Evolutionary conservation across 1,140 invertebrate genomes (phyloP).

Genomic region (Drosophila cardini): DNA sequence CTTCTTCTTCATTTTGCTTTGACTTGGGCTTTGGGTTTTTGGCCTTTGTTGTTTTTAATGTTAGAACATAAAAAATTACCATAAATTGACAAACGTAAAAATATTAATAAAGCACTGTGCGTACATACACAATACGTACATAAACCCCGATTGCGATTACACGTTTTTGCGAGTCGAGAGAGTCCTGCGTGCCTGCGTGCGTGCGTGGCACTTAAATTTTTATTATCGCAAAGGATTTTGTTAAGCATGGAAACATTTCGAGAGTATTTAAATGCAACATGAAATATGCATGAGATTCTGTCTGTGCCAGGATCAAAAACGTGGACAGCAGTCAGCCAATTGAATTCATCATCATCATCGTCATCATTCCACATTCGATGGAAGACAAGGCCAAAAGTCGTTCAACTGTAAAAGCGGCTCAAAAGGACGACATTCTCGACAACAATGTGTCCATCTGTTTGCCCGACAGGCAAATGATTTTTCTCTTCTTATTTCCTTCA

Average conservation of each 20-base stretch:
- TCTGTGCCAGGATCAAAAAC: slow-evolving; percentile 56
- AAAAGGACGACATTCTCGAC: slow-evolving; percentile 35
- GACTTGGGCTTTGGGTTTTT: not conserved
- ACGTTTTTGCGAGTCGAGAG: too few relatives aligned
- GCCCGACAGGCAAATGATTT: slow-evolving; percentile 15
- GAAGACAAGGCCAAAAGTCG: slow-evolving; percentile 73
- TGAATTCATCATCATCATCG: slow-evolving; percentile 38
- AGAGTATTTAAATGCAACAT: slow-evolving; percentile 64
- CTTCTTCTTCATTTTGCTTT: too few relatives aligned
- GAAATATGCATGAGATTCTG: slow-evolving; percentile 78
- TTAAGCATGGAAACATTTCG: slow-evolving; percentile 51
- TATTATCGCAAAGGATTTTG: slow-evolving; percentile 56
- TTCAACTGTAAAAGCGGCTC: slow-evolving; percentile 77
- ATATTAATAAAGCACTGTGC: slow-evolving; percentile 75
- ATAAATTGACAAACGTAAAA: slow-evolving; percentile 74
- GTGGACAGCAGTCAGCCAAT: slow-evolving; percentile 41
- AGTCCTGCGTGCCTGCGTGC: slow-evolving; percentile 12
- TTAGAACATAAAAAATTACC: slow-evolving; percentile 65
- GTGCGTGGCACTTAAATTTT: slow-evolving; percentile 71
- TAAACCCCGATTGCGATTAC: slow-evolving; percentile 68
- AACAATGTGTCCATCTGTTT: slow-evolving; percentile 67
- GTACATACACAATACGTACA: slow-evolving; percentile 25
- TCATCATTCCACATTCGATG: slow-evolving; percentile 1
- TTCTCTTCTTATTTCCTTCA: not conserved
- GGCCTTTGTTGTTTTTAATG: slow-evolving; percentile 57